Evolutionary conservation across 2,888 invertebrate species (phyloP).

Genomic region (Papilio gigon): DNA sequence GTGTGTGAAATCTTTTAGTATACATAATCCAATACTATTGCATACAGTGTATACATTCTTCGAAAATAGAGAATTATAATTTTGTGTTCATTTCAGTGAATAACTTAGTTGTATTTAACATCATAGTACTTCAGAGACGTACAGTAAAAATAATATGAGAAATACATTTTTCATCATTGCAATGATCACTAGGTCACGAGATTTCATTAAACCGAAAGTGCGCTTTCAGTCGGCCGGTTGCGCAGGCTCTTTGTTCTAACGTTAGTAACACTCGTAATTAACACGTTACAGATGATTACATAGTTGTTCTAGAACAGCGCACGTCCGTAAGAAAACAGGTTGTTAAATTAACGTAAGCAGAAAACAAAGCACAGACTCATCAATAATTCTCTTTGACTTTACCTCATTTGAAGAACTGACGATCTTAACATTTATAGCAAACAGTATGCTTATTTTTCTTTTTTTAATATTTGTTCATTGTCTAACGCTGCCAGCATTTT

Average conservation of each 20-base stretch:
- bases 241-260: slow-evolving; percentile 19
- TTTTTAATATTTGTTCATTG: not conserved
- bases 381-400: slow-evolving; percentile 48
- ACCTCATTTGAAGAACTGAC: slow-evolving; percentile 18
- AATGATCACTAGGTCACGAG: slow-evolving; percentile 9
- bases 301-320: slow-evolving; percentile 42
- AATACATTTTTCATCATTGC: slow-evolving; percentile 9
- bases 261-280: slow-evolving; percentile 42
- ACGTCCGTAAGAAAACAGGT: slow-evolving; percentile 40
- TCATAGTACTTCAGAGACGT: too few species aligned
- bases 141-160: too few species aligned
- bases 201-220: slow-evolving; percentile 10
- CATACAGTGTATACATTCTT: not conserved
- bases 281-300: slow-evolving; percentile 46
- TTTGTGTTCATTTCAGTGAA: not conserved
- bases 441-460: not conserved
- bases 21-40: not conserved
- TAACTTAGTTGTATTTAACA: not conserved
- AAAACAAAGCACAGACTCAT: slow-evolving; percentile 47
- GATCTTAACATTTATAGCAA: not conserved
- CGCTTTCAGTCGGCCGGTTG: not conserved
- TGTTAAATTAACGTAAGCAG: slow-evolving; percentile 47
- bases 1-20: not conserved
- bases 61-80: not conserved
- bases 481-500: not conserved